These are phyloP conservation scores for Zeugodacus cucurbitae DNA, from an alignment of 1,140 invertebrate genomes.

Conservation along the genomic window DNA sequence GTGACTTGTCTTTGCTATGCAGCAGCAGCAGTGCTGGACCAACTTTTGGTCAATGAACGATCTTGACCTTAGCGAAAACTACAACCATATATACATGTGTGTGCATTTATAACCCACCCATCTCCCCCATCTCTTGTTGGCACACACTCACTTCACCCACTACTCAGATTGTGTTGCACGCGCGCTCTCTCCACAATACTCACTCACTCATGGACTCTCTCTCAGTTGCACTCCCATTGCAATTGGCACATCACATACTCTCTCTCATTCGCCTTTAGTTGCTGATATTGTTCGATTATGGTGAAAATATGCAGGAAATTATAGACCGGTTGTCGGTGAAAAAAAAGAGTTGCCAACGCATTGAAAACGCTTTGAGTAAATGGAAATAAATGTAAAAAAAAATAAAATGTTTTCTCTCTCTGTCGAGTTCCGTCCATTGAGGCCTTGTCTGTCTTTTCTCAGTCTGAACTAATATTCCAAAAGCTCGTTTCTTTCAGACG, in stretches of 20 bases:
- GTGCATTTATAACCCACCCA: background rate
- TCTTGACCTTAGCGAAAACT: conserved; percentile 29
- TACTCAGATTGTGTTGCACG: background rate
- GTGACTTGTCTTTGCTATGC: background rate
- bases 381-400: too few species aligned
- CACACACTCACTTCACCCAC: conserved; percentile 10
- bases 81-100: background rate
- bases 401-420: too few species aligned
- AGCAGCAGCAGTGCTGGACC: background rate
- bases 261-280: background rate
- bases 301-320: background rate
- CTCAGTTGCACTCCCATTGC: background rate
- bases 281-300: background rate
- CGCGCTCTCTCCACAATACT: background rate
- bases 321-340: background rate
- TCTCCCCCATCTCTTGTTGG: background rate
- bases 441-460: too few species aligned
- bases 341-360: background rate
- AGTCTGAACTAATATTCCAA: too few species aligned
- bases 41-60: conserved; percentile 38
- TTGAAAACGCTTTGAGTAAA: too few species aligned
- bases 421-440: too few species aligned
- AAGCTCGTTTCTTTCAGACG: too few species aligned
- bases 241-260: background rate
- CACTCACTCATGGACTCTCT: background rate